These are phyloP conservation scores for Tenrec ecaudatus DNA, from an alignment of 2,113 vertebrate genomes.

Conservation along the genomic window DNA sequence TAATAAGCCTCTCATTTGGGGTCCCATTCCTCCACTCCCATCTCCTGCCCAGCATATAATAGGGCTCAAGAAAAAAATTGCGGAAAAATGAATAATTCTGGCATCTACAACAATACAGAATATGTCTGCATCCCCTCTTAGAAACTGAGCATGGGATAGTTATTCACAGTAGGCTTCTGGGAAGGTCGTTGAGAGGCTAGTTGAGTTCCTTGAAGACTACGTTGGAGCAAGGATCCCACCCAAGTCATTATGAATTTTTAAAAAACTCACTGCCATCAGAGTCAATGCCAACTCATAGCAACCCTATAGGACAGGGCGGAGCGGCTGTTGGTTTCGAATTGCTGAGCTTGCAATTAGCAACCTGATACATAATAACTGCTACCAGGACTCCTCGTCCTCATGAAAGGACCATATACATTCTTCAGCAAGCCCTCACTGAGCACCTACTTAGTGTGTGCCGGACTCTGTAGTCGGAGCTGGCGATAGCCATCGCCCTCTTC, in stretches of 20 bases:
- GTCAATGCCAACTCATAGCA: too few species aligned
- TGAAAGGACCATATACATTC: neutral
- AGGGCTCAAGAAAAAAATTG: neutral
- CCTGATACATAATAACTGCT: too few species aligned
- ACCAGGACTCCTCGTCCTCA: too few species aligned
- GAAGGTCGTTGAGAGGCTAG: neutral
- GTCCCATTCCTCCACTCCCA: neutral
- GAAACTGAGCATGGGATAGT: neutral
- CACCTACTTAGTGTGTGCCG: neutral
- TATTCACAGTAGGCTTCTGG: neutral
- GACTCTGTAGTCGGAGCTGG: neutral
- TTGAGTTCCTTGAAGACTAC: neutral
- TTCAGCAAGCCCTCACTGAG: neutral
- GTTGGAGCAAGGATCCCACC: neutral
- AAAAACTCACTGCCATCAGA: too few species aligned
- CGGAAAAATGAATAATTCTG: neutral
- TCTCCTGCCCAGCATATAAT: neutral
- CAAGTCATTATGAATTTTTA: constrained; percentile 3
- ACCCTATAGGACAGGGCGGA: too few species aligned
- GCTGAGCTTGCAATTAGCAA: too few species aligned
- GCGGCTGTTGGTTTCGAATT: too few species aligned
- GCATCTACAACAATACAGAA: neutral
- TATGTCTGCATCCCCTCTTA: neutral
- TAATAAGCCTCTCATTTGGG: constrained; percentile 22
- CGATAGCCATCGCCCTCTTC: neutral